Base-by-base conservation (phyloP, 1,140 invertebrate species). In the Augochlora pura region DNA sequence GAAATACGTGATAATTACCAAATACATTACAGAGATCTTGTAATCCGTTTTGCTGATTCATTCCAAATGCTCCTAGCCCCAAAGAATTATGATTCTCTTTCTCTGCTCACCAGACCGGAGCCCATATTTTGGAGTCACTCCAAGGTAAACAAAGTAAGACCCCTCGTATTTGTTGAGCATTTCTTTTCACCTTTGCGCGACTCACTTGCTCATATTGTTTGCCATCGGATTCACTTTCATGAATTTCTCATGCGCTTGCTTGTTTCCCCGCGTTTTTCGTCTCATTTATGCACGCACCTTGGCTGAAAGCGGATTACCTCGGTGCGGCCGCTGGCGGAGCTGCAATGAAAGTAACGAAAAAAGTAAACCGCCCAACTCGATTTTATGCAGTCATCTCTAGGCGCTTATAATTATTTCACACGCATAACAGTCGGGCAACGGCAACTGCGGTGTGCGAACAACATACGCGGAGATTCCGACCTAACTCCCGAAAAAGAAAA, bases 151-250 rank as follows among this genome's bases (percentile, higher is more conserved):
- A 16, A n/a, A 21, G 6, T 8, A n/a, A 57, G 9, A 9, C 21
- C 9, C 7, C n/a, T n/a, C 54, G 54, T 49, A 52, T 78, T 81
- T 78, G 32, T 64, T 18, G 62, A 64, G 18, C n/a, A 64, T 39
- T 64, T 64, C 32, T 39, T 32, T 39, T 18, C 32, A 32, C 16
- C 16, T 52, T 52, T 39, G 21, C 18, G 2, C 14, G 32, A 21
- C 21, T 63, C 27, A 49, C 9, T 27, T 32, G 6, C 4, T 1
- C 16, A 1, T 3, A 38, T 8, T 18, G 32, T 18, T 32, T 9
- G 12, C 25, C 14, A 32, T 27, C 59, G 59, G 59, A 62, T 62
- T 62, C 57, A 2, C 38, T 62, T 72, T 21, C 14, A 46, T 46
- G 18, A 72, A 32, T n/a, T 49, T 60, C 25, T 38, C 46, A 14